Conservation (phyloP, 2,888 invertebrate genomes). For the Meteorus colon region DNA sequence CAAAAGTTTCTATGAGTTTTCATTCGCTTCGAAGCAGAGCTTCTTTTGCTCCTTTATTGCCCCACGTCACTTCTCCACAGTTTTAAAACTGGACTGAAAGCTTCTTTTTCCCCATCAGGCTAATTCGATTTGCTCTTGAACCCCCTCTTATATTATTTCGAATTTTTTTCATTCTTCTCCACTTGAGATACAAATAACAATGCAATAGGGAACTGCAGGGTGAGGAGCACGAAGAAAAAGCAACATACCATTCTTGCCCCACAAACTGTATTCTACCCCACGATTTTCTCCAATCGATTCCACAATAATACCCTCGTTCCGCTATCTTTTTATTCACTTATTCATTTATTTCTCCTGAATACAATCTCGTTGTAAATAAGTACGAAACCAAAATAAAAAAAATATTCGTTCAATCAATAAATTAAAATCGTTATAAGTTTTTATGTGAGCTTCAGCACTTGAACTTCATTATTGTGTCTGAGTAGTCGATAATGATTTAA, state of each 20-base stretch:
- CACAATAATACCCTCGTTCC: not conserved
- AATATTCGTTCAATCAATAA: not conserved
- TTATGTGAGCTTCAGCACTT: not conserved
- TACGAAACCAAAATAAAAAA: not conserved
- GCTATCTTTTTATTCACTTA: not conserved
- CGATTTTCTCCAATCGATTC: constrained; percentile 12
- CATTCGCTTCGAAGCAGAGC: constrained; percentile 19
- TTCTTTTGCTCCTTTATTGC: not conserved
- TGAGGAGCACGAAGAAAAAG: not conserved
- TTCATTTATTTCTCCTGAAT: not conserved
- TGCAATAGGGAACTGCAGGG: not conserved
- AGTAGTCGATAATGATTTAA: too few relatives aligned
- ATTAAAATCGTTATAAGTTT: not conserved
- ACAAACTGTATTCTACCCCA: not conserved
- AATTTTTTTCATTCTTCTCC: not conserved
- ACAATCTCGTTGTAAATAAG: not conserved
- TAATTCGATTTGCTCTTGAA: constrained; percentile 35
- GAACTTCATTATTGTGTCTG: too few relatives aligned
- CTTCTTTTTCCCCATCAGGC: constrained; percentile 25
- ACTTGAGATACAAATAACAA: constrained; percentile 1
- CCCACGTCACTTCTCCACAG: constrained; percentile 1
- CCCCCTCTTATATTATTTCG: constrained; percentile 1
- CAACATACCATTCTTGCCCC: not conserved
- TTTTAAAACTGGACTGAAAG: constrained; percentile 28
- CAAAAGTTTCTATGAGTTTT: constrained; percentile 34